These are phyloP conservation scores for Campoletis sonorensis DNA, from an alignment of 1,140 invertebrate genomes.

Conservation along the genomic window DNA sequence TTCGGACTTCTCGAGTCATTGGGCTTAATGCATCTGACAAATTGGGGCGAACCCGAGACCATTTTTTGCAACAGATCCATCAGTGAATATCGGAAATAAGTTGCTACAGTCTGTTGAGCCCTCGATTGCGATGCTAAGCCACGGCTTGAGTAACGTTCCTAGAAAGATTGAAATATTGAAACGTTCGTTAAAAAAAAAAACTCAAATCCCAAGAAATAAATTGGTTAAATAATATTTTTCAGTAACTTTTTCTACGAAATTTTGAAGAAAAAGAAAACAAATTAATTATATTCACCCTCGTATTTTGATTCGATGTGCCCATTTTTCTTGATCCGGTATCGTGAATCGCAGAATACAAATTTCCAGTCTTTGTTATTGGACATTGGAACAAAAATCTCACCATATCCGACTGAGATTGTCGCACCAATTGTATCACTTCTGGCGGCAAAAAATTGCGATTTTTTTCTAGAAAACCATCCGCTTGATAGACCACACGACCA, in stretches of 20 bases:
- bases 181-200: no score
- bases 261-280: no score
- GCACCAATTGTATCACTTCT: slow-evolving; percentile 87
- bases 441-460: slow-evolving; percentile 89
- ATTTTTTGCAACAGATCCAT: slow-evolving; percentile 92
- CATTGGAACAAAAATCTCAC: slow-evolving; percentile 88
- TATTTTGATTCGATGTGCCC: slow-evolving; percentile 64
- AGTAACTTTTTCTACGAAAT: no score
- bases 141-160: slow-evolving; percentile 79
- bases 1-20: slow-evolving; percentile 85
- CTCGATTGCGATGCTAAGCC: slow-evolving; percentile 88
- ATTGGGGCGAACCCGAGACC: slow-evolving; percentile 87
- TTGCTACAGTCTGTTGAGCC: slow-evolving; percentile 89
- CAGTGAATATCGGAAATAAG: slow-evolving; percentile 89
- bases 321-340: slow-evolving; percentile 75
- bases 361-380: slow-evolving; percentile 89
- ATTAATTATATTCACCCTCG: slow-evolving; percentile 62
- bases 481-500: slow-evolving; percentile 87
- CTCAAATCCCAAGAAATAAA: no score
- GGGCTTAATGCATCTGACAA: slow-evolving; percentile 90
- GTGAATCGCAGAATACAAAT: slow-evolving; percentile 81
- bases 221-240: no score
- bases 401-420: slow-evolving; percentile 84
- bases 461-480: slow-evolving; percentile 88
- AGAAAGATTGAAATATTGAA: not conserved